These are phyloP conservation scores for Oligia latruncula DNA, from an alignment of 2,888 invertebrate species.

Conservation along the genomic window DNA sequence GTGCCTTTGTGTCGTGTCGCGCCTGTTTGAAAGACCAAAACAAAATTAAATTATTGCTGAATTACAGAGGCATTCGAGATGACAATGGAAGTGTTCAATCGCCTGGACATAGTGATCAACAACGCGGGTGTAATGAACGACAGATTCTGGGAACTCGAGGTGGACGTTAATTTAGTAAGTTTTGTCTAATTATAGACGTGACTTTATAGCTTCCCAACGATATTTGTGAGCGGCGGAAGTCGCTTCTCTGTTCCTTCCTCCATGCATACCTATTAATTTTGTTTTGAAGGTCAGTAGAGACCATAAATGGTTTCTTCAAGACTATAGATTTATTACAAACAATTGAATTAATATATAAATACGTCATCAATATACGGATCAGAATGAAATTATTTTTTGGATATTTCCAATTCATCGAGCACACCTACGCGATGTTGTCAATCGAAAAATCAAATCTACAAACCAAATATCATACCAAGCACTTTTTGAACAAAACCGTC, in stretches of 20 bases:
- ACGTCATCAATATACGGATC: background rate
- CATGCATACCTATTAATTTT: constrained; percentile 6
- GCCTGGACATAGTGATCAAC: constrained; percentile 94
- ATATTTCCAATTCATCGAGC: background rate
- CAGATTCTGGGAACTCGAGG: constrained; percentile 93
- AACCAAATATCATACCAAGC: background rate
- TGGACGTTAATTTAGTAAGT: constrained; percentile 94
- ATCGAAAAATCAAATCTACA: background rate
- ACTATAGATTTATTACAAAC: background rate
- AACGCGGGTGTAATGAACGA: constrained; percentile 95
- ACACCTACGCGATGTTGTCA: background rate
- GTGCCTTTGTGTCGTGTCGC: too few relatives aligned
- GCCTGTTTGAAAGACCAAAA: too few relatives aligned
- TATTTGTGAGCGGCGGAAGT: constrained; percentile 48
- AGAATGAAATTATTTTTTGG: background rate
- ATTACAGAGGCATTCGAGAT: constrained; percentile 93
- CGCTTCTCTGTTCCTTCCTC: constrained; percentile 20
- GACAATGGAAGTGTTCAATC: constrained; percentile 93
- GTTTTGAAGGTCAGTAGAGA: background rate
- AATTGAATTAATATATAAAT: background rate
- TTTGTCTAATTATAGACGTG: constrained; percentile 43
- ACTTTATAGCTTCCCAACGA: constrained; percentile 40
- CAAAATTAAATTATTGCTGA: background rate
- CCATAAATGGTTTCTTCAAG: background rate
- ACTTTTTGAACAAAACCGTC: background rate